These are phyloP conservation scores for Platyrinchus mystaceus DNA, from an alignment of 2,797 vertebrate genomes.

Conservation along the genomic window DNA sequence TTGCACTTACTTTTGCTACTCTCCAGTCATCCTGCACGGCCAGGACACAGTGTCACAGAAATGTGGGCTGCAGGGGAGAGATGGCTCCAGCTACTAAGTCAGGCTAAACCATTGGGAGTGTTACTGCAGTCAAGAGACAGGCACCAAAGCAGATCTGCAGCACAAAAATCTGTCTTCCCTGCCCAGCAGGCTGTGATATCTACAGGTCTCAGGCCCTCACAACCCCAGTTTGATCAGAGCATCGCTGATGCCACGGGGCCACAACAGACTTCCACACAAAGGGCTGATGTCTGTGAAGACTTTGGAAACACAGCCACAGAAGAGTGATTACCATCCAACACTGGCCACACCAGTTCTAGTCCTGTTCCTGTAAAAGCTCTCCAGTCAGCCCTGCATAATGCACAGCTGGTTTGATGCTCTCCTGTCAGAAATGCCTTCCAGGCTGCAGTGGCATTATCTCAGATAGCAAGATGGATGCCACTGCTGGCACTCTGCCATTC, in stretches of 20 bases:
- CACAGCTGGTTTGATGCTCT: not conserved
- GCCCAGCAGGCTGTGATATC: not conserved
- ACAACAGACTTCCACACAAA: not conserved
- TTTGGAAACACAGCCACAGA: not conserved
- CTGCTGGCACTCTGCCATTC: not conserved
- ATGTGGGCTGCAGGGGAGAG: not conserved
- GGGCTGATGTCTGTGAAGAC: not conserved
- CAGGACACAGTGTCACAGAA: not conserved
- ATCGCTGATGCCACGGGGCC: accelerated
- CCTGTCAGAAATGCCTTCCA: not conserved
- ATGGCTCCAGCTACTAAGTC: accelerated
- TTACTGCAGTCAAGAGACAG: not conserved
- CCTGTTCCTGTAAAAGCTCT: not conserved
- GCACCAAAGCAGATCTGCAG: not conserved
- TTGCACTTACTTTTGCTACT: not conserved
- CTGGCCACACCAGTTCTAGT: accelerated
- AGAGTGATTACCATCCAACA: not conserved
- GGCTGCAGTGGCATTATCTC: not conserved
- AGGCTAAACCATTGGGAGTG: not conserved
- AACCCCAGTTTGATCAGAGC: not conserved
- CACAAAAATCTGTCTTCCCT: not conserved
- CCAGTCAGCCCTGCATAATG: not conserved
- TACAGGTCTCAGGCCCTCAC: not conserved
- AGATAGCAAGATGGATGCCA: not conserved
- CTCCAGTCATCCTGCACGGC: not conserved